These are phyloP conservation scores for Hyles lineata DNA, from an alignment of 2,888 invertebrate genomes.

Conservation along the genomic window DNA sequence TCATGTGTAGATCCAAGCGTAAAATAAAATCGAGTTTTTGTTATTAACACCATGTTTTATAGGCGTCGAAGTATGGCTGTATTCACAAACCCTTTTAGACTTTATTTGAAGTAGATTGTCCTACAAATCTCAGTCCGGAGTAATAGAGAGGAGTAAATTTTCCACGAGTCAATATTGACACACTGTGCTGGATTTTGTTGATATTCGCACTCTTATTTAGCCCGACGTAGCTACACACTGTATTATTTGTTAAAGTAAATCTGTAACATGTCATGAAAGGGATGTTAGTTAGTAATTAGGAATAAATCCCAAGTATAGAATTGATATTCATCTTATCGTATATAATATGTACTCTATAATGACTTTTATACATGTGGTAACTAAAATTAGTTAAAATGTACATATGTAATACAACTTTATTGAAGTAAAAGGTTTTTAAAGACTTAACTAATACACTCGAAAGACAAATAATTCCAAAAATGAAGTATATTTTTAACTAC, in stretches of 20 bases:
- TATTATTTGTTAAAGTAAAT: background rate
- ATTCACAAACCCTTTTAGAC: conserved; percentile 32
- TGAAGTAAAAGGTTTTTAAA: too few relatives aligned
- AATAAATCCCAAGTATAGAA: too few relatives aligned
- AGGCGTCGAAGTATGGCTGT: background rate
- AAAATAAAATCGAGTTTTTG: conserved; percentile 19
- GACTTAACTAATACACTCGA: too few relatives aligned
- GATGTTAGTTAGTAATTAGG: too few relatives aligned
- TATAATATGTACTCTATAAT: too few relatives aligned
- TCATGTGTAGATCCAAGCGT: conserved; percentile 16
- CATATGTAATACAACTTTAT: too few relatives aligned
- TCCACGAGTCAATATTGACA: conserved; percentile 45
- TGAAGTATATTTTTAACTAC: background rate
- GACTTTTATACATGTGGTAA: too few relatives aligned
- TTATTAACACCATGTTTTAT: conserved; percentile 26
- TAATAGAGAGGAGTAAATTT: conserved; percentile 44
- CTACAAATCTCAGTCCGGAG: conserved; percentile 35
- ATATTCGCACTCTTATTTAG: conserved; percentile 39
- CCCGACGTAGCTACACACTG: conserved; percentile 31
- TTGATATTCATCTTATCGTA: too few relatives aligned
- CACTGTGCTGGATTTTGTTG: conserved; percentile 37
- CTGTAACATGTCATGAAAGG: background rate
- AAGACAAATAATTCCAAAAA: background rate
- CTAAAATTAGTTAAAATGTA: too few relatives aligned
- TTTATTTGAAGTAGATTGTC: conserved; percentile 33